Percentiles rank a stretch among this genome's conserved stretches.
phyloP scores from a whole-genome alignment of 2,888 invertebrate species.

The Tetranychus truncatus region DNA sequence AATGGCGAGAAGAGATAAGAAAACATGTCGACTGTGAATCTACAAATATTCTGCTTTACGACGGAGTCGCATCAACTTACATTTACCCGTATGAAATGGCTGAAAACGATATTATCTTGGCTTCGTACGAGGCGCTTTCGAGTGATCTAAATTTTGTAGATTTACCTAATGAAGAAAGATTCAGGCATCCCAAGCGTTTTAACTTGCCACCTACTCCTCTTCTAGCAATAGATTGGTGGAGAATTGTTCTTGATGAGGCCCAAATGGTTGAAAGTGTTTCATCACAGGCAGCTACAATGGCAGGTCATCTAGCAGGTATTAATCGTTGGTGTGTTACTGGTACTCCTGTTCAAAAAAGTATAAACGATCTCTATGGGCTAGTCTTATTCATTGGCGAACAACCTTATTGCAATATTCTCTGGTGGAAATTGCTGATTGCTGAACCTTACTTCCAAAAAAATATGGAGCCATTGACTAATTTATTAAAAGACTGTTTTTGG shows the following conservation, averaged over 20 bases:
- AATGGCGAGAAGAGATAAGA: constrained; percentile 52
- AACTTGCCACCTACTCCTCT: constrained; percentile 47
- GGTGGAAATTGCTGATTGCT: constrained; percentile 40
- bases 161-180: constrained; percentile 32
- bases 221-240: constrained; percentile 53
- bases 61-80: constrained; percentile 38
- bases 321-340: constrained; percentile 59
- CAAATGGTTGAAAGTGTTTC: constrained; percentile 52
- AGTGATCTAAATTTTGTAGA: constrained; percentile 45
- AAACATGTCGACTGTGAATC: constrained; percentile 41
- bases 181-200: constrained; percentile 45
- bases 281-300: constrained; percentile 45
- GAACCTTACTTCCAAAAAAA: constrained; percentile 38
- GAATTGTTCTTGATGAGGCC: constrained; percentile 57
- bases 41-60: constrained; percentile 34
- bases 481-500: constrained; percentile 46
- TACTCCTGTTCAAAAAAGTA: constrained; percentile 46
- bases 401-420: constrained; percentile 38
- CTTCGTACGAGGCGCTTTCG: constrained; percentile 47
- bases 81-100: constrained; percentile 45
- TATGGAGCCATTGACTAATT: constrained; percentile 36
- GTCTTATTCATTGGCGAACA: constrained; percentile 43
- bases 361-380: constrained; percentile 43
- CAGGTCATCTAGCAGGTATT: constrained; percentile 39
- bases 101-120: constrained; percentile 50